Evolutionary conservation across 2,797 vertebrate species (phyloP), one percentile per base, ranked within the genome.

Genomic region (Typhlichthys subterraneus): DNA sequence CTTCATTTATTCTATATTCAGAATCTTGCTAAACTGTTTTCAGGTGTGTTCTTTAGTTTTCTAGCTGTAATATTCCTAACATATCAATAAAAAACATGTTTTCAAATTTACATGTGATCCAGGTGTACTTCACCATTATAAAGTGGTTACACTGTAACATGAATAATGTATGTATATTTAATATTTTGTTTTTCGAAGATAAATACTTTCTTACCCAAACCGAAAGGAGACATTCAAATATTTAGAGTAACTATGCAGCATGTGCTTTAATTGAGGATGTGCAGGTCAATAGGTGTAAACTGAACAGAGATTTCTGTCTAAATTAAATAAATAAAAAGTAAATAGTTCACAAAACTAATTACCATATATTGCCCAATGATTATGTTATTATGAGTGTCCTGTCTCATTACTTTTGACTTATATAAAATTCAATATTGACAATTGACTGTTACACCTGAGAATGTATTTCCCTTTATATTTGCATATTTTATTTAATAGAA

Each of bases 101-200:
- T 12, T 61, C 3, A 62, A 49, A 55, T 53, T 64, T 46, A 69
- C 23, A 58, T 6, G 31, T 63, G 51, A 8, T 55, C 6, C 53
- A 61, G 12, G 47, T 60, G 50, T 12, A 13, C 15, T 5, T 1
- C 4, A 29, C 23, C 23, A 29, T 29, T 29, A 29, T 29, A 29
- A 29, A 29, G 23, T 29, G 23, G 23, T 29, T 29, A 29, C 23
- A 29, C 23, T 29, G 23, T 29, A 4, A 29, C 4, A 29, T 29
- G 0, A 29, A 29, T 29, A 29, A 29, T 29, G 4, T 29, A 29
- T 29, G 23, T 29, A 29, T 29, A 29, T 29, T 23, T 23, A 23
- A 23, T 23, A 23, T 23, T 4, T 23, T 23, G 23, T 23, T 23
- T 23, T 23, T 23, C 23, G 23, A 23, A 23, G 23, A 23, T 23